A percentile compares a stretch with the other conserved stretches of the same genome.
phyloP scores from a whole-genome alignment of 2,797 vertebrate genomes.

The Diglossa cyanea region DNA sequence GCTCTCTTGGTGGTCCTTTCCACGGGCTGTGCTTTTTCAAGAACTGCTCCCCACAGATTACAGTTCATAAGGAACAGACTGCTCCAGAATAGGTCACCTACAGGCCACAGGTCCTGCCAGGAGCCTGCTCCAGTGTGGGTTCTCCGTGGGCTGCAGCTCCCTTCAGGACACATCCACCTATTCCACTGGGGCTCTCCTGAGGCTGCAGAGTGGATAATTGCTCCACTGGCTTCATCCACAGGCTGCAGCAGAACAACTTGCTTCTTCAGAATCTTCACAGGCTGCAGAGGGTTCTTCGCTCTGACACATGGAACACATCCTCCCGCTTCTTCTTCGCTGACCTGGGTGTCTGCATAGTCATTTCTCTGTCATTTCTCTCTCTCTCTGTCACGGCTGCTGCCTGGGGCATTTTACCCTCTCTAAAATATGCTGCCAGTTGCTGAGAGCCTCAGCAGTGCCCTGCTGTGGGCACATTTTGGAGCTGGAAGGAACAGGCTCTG shows the following conservation, averaged over 20 bases:
- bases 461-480: not conserved
- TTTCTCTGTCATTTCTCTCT: not conserved
- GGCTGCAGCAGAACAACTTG: not conserved
- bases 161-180: not conserved
- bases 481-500: accelerated
- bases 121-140: not conserved
- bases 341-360: not conserved
- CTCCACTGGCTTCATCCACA: not conserved
- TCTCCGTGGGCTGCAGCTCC: not conserved
- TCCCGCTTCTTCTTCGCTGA: not conserved
- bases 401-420: not conserved
- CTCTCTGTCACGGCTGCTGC: not conserved
- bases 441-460: not conserved
- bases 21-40: not conserved
- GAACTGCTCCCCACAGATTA: accelerated
- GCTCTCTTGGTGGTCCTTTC: not conserved
- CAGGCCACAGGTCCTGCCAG: not conserved
- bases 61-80: not conserved
- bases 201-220: not conserved
- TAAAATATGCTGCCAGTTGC: not conserved
- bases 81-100: accelerated
- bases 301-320: accelerated
- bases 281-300: not conserved
- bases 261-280: not conserved
- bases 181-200: accelerated